A percentile compares a stretch with the other conserved stretches of the same genome.
phyloP scores from a whole-genome alignment of 2,888 invertebrate genomes.

The Cephonodes hylas region DNA sequence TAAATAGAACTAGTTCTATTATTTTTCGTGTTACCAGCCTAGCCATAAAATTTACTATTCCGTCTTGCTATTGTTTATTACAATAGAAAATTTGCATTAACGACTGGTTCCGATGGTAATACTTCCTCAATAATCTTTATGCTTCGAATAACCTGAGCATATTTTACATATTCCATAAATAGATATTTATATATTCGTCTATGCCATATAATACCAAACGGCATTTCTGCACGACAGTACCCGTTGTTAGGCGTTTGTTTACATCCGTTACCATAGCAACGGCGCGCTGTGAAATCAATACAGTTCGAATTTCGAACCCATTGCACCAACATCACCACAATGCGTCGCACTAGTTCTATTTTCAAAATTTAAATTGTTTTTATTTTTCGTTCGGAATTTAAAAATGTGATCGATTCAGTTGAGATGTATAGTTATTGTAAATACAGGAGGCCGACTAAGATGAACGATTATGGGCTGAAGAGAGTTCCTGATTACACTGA shows the following conservation, averaged over 20 bases:
- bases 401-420: constrained; percentile 30
- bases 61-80: background rate
- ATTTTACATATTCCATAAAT: background rate
- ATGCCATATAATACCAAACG: background rate
- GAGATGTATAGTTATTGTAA: constrained; percentile 18
- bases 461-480: constrained; percentile 77
- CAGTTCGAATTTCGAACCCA: constrained; percentile 17
- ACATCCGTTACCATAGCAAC: constrained; percentile 61
- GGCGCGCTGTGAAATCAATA: constrained; percentile 61
- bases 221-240: background rate
- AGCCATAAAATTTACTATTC: no score
- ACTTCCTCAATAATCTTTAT: background rate
- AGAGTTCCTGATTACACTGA: constrained; percentile 90
- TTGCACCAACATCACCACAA: constrained; percentile 42
- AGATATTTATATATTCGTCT: background rate
- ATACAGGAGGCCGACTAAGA: constrained; percentile 68
- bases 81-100: background rate
- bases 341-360: constrained; percentile 50
- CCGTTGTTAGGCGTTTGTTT: constrained; percentile 47
- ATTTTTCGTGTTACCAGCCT: no score
- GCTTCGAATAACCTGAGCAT: background rate
- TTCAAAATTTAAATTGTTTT: constrained; percentile 13
- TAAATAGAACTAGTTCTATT: no score
- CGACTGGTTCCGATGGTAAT: background rate
- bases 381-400: constrained; percentile 31